Conservation (phyloP, 2,797 vertebrate genomes). For the Protonibea diacanthus region DNA sequence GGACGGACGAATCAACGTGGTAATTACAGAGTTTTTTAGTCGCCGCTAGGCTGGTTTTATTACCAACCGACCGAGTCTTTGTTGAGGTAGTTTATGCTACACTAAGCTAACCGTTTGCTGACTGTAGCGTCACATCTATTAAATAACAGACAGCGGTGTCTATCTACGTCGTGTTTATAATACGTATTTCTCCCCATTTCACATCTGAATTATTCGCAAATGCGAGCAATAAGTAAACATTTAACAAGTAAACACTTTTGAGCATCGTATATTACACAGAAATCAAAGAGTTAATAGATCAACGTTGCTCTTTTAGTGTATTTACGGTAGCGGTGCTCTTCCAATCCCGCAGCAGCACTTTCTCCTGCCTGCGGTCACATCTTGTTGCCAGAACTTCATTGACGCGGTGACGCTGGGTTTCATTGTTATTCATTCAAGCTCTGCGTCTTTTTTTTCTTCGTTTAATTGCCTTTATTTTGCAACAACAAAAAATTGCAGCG, state of each 20-base stretch:
- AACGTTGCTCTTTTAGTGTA: slow-evolving; percentile 43
- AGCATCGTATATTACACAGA: neutral
- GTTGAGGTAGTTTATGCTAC: too few relatives aligned
- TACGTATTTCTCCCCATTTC: neutral
- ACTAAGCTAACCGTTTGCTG: too few relatives aligned
- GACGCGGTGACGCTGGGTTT: slow-evolving; percentile 55
- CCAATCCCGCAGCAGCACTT: slow-evolving; percentile 74
- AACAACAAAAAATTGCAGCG: neutral
- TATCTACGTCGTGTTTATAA: neutral
- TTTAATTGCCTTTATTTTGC: slow-evolving; percentile 35
- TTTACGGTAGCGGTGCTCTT: slow-evolving; percentile 78
- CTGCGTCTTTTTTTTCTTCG: slow-evolving; percentile 49
- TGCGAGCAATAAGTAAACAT: accelerated
- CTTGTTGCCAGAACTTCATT: slow-evolving; percentile 64
- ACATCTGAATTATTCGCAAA: neutral
- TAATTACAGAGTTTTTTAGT: neutral
- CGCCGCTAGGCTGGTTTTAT: too few relatives aligned
- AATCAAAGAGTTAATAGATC: slow-evolving; percentile 28
- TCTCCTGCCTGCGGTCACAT: slow-evolving; percentile 61
- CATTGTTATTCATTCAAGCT: slow-evolving; percentile 53
- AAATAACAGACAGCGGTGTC: too few relatives aligned
- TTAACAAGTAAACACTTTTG: too few relatives aligned
- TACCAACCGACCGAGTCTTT: too few relatives aligned
- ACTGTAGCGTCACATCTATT: too few relatives aligned
- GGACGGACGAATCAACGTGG: too few relatives aligned